Evolutionary conservation across 2,797 vertebrate species (phyloP), one percentile per base, ranked within the genome.

Genomic region (Tadarida brasiliensis): DNA sequence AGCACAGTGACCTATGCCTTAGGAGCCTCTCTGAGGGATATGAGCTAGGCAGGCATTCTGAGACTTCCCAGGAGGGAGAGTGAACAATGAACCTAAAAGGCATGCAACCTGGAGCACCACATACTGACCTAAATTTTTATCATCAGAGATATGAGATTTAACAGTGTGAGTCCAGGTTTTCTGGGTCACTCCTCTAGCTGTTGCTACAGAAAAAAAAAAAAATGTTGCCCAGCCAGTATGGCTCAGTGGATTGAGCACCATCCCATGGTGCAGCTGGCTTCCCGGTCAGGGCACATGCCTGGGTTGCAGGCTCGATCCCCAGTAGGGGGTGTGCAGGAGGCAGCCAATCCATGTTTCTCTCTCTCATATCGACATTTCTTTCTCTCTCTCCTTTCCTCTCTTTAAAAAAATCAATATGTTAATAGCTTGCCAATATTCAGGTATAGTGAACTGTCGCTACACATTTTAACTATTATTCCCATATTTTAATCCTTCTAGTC

Each of bases 391-490:
- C 39, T 44, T 44, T 44, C 39, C 39, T 44, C 3, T 44, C 39
- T 44, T 44, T 44, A 44, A 44, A 44, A 44, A 44, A 51, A 51
- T 51, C 10, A 51, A 11, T 73, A 73, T 22, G 12, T 77, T 77
- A 83, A 83, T 65, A 73, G 22, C 57, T 56, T 92, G 30, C n/a
- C 81, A 90, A 8, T 87, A 68, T 61, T 73, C 65, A 68, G 8
- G 33, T 68, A 59, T 6, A 90, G 2, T 80, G 33, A 92, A 88
- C 39, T 74, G 20, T 83, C 86, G 51, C 67, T 85, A 88, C 8
- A 71, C 6, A 91, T 93, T 91, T 94, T 82, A 71, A 47, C 44
- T 81, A 81, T 89, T 54, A 92, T 83, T 95, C 74, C 59, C 33
- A 65, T 87, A 87, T 92, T 90, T 96, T 95, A 39, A 92, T 76